A percentile compares a stretch with the other conserved stretches of the same genome.
phyloP scores from a whole-genome alignment of 2,888 invertebrate species.

The Drosophila robusta region DNA sequence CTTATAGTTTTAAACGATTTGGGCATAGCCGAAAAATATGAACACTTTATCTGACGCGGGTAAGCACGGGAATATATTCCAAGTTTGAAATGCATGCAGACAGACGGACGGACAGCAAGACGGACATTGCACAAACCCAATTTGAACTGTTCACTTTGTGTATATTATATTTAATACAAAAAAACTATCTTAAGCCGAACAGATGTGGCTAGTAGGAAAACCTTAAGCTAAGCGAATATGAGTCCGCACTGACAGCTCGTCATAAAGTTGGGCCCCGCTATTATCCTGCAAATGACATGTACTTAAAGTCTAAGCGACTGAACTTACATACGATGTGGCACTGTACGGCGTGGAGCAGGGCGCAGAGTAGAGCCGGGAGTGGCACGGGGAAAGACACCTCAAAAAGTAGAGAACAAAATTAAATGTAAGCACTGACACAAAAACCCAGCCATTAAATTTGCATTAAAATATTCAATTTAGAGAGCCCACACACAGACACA shows the following conservation, averaged over 20 bases:
- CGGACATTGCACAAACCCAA: too few relatives aligned
- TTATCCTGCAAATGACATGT: slow-evolving; percentile 37
- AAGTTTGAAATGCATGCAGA: too few relatives aligned
- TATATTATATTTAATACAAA: too few relatives aligned
- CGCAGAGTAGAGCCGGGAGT: neutral
- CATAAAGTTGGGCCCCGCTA: slow-evolving; percentile 27
- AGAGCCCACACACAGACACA: slow-evolving; percentile 10
- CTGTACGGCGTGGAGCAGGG: neutral
- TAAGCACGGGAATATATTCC: too few relatives aligned
- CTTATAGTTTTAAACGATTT: too few relatives aligned
- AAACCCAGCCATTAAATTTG: slow-evolving; percentile 67
- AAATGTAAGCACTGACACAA: slow-evolving; percentile 54
- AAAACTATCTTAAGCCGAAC: neutral
- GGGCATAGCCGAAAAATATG: too few relatives aligned
- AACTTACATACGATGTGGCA: neutral
- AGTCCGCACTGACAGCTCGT: slow-evolving; percentile 8
- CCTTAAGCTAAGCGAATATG: neutral
- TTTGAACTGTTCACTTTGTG: too few relatives aligned
- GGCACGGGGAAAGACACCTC: slow-evolving; percentile 12
- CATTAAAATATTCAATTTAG: slow-evolving; percentile 76
- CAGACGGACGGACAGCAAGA: too few relatives aligned
- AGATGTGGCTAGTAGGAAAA: neutral
- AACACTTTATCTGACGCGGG: too few relatives aligned
- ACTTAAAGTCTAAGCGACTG: slow-evolving; percentile 30
- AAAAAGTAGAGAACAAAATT: slow-evolving; percentile 54